These are phyloP conservation scores for Pollenia amentaria DNA, from an alignment of 2,888 invertebrate species.

Conservation along the genomic window DNA sequence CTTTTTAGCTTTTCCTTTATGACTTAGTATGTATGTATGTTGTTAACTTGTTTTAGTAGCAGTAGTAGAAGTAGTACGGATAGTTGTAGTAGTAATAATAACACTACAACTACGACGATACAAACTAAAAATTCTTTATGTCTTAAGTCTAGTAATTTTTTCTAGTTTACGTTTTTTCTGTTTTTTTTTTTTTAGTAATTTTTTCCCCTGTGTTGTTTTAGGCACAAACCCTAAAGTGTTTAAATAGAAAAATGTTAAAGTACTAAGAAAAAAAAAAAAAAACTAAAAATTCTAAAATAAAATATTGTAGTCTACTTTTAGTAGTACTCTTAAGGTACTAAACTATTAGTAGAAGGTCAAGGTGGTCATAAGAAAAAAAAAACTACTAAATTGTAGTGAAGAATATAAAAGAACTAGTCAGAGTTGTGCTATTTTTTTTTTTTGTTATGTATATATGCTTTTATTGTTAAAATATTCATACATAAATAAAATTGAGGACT, in stretches of 20 bases:
- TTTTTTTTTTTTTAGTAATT: not conserved
- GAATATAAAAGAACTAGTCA: slow-evolving; percentile 1
- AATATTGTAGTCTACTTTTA: slow-evolving; percentile 67
- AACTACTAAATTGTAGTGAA: not conserved
- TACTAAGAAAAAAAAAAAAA: slow-evolving; percentile 1
- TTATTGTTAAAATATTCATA: not conserved
- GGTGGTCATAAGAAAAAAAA: slow-evolving; percentile 60
- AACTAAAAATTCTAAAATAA: slow-evolving; percentile 26
- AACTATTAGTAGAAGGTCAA: slow-evolving; percentile 73
- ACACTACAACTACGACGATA: not conserved
- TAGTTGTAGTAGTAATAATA: not conserved
- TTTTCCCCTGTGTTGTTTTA: slow-evolving; percentile 27
- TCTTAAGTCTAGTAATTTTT: slow-evolving; percentile 64
- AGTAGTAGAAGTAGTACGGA: not conserved
- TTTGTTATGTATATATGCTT: not conserved
- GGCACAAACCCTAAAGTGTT: slow-evolving; percentile 38
- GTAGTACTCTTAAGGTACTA: slow-evolving; percentile 55
- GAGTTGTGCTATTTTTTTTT: slow-evolving; percentile 26
- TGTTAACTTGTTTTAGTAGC: slow-evolving; percentile 40
- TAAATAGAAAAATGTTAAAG: slow-evolving; percentile 31
- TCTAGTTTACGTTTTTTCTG: not conserved
- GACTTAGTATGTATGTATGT: slow-evolving; percentile 60
- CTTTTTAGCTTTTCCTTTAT: slow-evolving; percentile 62
- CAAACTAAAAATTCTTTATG: slow-evolving; percentile 39
- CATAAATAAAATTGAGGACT: not conserved